phyloP scores from a whole-genome alignment of 2,797 vertebrate species.

The Tapera naevia region DNA sequence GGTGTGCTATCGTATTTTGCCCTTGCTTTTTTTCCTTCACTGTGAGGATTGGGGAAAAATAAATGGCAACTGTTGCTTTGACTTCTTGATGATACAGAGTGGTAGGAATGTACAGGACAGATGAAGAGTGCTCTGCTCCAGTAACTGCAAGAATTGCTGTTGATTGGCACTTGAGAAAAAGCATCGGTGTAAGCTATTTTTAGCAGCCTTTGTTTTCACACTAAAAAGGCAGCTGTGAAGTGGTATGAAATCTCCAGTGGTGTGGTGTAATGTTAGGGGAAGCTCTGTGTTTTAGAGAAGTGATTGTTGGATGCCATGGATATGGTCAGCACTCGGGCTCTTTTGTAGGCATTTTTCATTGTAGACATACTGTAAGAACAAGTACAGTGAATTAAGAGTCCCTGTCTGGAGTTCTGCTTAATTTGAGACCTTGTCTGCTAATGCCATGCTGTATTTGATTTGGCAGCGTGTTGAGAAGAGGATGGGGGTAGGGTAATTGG shows the following conservation, averaged over 20 bases:
- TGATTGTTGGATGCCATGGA: not conserved
- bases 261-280: not conserved
- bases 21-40: not conserved
- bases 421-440: not conserved
- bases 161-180: slow-evolving; percentile 2
- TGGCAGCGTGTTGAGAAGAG: not conserved
- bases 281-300: not conserved
- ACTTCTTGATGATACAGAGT: not conserved
- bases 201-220: slow-evolving; percentile 45
- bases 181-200: slow-evolving; percentile 24
- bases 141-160: not conserved
- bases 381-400: not conserved
- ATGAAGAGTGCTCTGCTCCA: not conserved
- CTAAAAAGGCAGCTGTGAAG: slow-evolving; percentile 10
- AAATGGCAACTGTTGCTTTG: slow-evolving; percentile 26
- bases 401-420: not conserved
- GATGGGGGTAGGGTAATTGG: rapidly evolving
- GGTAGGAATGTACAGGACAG: slow-evolving; percentile 7
- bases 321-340: not conserved
- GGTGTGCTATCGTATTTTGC: not conserved
- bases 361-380: not conserved
- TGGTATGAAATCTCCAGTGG: not conserved
- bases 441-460: not conserved
- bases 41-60: not conserved
- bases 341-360: not conserved